Percentiles rank a stretch among this genome's conserved stretches.
These are phyloP conservation scores for Paramisgurnus dabryanus DNA, from an alignment of 2,113 vertebrate species.

Conservation along the genomic window DNA sequence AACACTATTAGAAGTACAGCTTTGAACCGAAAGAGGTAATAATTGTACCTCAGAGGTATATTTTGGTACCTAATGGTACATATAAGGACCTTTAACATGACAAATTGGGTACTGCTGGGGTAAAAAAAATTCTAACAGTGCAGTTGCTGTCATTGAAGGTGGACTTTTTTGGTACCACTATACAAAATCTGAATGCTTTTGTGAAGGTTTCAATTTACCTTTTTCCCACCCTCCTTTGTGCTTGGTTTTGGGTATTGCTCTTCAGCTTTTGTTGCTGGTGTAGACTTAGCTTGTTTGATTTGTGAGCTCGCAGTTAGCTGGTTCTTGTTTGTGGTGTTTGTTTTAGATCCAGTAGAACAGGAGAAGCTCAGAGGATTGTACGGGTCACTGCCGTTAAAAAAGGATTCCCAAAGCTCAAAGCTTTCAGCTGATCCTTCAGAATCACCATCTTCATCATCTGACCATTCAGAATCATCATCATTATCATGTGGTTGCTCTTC, in stretches of 20 bases:
- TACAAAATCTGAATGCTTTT: no score
- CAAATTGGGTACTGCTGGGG: no score
- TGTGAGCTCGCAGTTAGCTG: background rate
- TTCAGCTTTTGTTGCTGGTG: background rate
- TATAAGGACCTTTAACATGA: no score
- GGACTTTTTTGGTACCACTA: no score
- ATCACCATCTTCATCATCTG: slow-evolving; percentile 35
- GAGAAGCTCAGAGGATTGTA: slow-evolving; percentile 49
- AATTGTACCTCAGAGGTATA: no score
- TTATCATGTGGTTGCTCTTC: background rate
- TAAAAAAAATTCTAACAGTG: no score
- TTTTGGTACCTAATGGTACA: no score
- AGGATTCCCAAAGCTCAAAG: slow-evolving; percentile 49
- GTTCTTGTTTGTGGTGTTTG: slow-evolving; percentile 20
- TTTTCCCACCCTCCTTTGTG: slow-evolving; percentile 19
- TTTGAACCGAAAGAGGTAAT: no score
- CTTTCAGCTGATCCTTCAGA: slow-evolving; percentile 44
- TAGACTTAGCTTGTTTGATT: background rate
- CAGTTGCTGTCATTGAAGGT: no score
- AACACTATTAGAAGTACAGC: background rate
- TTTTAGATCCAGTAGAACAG: slow-evolving; percentile 7
- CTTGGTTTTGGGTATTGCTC: background rate
- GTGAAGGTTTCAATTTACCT: slow-evolving; percentile 26
- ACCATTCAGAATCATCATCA: slow-evolving; percentile 39
- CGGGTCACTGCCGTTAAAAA: slow-evolving; percentile 40